Base-by-base conservation (phyloP, 2,113 vertebrate species). In the Oncorhynchus mykiss region DNA sequence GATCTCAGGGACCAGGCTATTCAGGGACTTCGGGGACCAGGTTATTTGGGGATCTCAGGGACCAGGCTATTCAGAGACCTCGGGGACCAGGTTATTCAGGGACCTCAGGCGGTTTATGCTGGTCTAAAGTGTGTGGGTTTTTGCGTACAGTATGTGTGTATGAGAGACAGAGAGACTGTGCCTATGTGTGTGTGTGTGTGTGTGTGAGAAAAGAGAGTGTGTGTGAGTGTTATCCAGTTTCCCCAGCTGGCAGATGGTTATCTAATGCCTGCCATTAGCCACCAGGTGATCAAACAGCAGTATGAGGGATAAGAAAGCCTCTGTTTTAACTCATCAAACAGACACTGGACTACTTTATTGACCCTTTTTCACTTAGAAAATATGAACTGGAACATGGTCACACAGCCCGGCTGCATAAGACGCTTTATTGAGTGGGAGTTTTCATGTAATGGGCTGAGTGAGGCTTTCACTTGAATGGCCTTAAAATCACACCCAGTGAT, bases 261-360 rank as follows among this genome's bases (percentile, higher is more conserved):
- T 82, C 85, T 81, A 49, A 78, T 85, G 87, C 84, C 86, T 87
- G 67, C 73, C 72, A 80, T 87, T 84, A 86, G 86, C 90, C 39
- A 45, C 39, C 8, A 45, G 39, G 9, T 45, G 39, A 45, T 88
- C 86, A 85, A 88, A 88, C 86, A 90, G 77, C 80, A 70, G 81
- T 65, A 45, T 80, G 72, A 27, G 79, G 80, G 73, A 73, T 13
- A 84, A 75, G 77, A 45, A 69, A 70, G 73, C 74, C 24, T 22
- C 24, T 73, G 81, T 78, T 76, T 77, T 54, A 78, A 72, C 76
- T 73, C 78, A 72, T 70, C 78, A 76, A 76, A 80, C 73, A 76
- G 69, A 78, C 78, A 74, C 22, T 70, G 70, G 78, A 76, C 80
- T 70, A 74, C 65, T 57, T 45, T 45, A 72, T 77, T 79, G 67